These are phyloP conservation scores for Drosophila gaucha DNA, from an alignment of 2,888 invertebrate species.

Conservation along the genomic window DNA sequence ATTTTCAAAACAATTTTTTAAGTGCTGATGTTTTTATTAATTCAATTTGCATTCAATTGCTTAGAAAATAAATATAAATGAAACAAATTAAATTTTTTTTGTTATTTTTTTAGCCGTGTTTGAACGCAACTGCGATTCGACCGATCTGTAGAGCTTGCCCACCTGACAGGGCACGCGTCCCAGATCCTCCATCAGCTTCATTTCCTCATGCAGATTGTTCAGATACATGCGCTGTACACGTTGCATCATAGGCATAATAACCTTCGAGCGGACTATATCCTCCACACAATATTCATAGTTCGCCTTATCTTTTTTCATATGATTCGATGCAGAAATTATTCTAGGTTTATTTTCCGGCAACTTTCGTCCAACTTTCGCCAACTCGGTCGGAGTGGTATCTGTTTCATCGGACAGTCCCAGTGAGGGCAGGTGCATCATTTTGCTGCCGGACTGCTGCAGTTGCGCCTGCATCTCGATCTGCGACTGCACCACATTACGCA, in stretches of 20 bases:
- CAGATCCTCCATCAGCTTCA: slow-evolving; percentile 77
- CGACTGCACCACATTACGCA: slow-evolving; percentile 60
- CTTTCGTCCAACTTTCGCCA: neutral
- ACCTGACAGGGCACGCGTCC: slow-evolving; percentile 70
- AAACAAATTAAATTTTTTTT: neutral
- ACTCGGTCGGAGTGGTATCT: neutral
- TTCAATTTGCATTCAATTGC: no score
- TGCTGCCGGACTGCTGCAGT: slow-evolving; percentile 41
- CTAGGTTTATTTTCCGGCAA: neutral
- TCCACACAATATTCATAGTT: slow-evolving; percentile 14
- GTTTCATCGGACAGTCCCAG: neutral
- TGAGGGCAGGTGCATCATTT: neutral
- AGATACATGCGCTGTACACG: slow-evolving; percentile 77
- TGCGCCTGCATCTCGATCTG: slow-evolving; percentile 64
- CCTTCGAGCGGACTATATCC: slow-evolving; percentile 70
- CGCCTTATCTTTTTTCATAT: neutral
- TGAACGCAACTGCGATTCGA: neutral
- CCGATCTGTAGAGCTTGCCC: slow-evolving; percentile 62
- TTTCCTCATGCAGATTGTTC: slow-evolving; percentile 74
- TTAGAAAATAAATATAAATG: slow-evolving; percentile 7
- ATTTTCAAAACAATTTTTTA: neutral
- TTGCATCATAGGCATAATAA: slow-evolving; percentile 78
- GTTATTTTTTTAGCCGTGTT: neutral
- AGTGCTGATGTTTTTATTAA: no score
- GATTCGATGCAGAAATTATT: neutral